Evolutionary conservation across 2,113 vertebrate species (phyloP).

Genomic region (Piaya cayana): DNA sequence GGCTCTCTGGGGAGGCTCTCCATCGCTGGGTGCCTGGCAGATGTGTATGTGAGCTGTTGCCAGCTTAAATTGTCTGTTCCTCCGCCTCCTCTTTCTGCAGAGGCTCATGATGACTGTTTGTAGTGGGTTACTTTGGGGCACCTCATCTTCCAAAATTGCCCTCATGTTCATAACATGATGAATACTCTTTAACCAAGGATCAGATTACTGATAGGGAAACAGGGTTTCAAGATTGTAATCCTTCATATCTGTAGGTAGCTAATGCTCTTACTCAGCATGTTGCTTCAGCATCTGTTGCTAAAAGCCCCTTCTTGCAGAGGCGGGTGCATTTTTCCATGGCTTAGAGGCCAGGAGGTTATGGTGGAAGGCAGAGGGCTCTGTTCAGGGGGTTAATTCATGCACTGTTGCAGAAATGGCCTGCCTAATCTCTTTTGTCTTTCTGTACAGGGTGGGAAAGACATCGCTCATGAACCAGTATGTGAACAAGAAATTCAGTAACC

Average conservation of each 20-base stretch:
- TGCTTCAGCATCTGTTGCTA: not conserved
- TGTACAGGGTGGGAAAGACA: constrained; percentile 92
- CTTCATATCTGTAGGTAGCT: not conserved
- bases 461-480: constrained; percentile 99
- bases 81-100: not conserved
- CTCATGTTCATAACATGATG: not conserved
- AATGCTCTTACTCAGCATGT: not conserved
- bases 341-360: not conserved
- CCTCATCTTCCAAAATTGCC: not conserved
- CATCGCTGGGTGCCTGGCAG: not conserved
- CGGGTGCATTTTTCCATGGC: not conserved
- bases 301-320: not conserved
- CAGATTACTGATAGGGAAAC: not conserved
- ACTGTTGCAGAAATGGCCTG: not conserved
- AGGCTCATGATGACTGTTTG: not conserved
- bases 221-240: not conserved
- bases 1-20: not conserved
- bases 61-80: not conserved
- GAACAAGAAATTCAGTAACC: constrained; percentile 99
- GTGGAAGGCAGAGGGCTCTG: not conserved
- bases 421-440: not conserved
- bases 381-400: not conserved
- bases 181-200: not conserved
- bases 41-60: not conserved
- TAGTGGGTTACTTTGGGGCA: not conserved